phyloP scores from a whole-genome alignment of 2,113 vertebrate species.

The Seriola dumerili region DNA sequence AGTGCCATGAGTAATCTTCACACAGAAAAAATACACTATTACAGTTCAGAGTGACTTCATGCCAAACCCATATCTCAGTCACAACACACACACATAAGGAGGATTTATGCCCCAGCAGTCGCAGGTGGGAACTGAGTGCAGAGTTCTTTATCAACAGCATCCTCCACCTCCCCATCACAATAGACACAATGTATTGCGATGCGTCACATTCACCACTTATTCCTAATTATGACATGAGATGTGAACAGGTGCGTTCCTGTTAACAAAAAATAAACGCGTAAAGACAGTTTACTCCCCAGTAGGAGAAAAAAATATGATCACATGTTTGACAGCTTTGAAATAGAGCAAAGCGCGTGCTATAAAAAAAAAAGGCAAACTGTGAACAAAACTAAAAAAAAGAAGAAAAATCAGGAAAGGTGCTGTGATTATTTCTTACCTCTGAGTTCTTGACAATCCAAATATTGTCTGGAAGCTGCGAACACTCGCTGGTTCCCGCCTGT shows the following conservation, averaged over 20 bases:
- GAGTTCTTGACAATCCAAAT: constrained; percentile 65
- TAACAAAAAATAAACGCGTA: background rate
- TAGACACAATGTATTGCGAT: constrained; percentile 30
- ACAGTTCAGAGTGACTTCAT: constrained; percentile 35
- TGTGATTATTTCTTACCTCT: constrained; percentile 59
- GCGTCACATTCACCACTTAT: constrained; percentile 45
- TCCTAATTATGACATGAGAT: background rate
- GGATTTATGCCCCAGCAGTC: constrained; percentile 14
- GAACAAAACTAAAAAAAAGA: background rate
- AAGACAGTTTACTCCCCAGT: background rate
- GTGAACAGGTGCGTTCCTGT: background rate
- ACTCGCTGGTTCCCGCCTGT: constrained; percentile 58
- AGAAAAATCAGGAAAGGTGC: background rate
- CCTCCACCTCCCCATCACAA: constrained; percentile 47
- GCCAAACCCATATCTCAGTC: background rate
- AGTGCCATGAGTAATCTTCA: background rate
- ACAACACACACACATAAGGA: constrained; percentile 41
- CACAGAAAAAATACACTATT: background rate
- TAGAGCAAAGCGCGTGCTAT: background rate
- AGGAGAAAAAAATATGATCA: no score
- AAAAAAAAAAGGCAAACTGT: background rate
- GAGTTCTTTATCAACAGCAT: constrained; percentile 60
- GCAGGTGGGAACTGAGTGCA: constrained; percentile 64
- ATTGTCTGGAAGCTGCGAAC: constrained; percentile 52
- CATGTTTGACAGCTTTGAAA: background rate